Percentiles rank a stretch among this genome's conserved stretches.
Evolutionary conservation across 53 echinoderm and acorn worm species (phyloP).

Genomic region (Paracentrotus lividus): DNA sequence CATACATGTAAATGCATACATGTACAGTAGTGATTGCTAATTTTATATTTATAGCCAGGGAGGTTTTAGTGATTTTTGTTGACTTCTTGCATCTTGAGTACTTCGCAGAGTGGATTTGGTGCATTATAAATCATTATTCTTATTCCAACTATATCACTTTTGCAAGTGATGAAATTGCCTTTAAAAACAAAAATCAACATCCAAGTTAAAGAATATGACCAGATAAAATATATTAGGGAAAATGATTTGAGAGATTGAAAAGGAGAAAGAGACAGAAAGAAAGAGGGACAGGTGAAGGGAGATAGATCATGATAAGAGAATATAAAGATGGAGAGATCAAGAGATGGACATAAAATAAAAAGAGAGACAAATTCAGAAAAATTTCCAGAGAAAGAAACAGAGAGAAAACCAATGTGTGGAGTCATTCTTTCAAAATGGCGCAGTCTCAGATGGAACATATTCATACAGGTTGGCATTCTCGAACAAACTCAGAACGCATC

Average conservation of each 20-base stretch:
- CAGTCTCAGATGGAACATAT: background rate
- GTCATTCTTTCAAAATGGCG: conserved; percentile 23
- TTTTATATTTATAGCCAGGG: background rate
- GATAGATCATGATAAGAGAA: too few species aligned
- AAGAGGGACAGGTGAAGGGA: background rate
- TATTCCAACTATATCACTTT: background rate
- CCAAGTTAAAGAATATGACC: background rate
- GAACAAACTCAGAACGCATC: background rate
- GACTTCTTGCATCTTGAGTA: too few species aligned
- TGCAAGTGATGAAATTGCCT: background rate
- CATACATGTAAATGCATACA: background rate
- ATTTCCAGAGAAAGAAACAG: background rate
- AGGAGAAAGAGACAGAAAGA: background rate
- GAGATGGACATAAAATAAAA: too few species aligned
- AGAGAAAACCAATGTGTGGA: conserved; percentile 32
- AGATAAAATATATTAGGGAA: background rate
- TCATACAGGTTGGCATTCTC: conserved; percentile 18
- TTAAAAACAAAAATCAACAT: background rate
- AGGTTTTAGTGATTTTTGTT: background rate
- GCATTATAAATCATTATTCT: too few species aligned
- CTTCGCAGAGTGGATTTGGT: too few species aligned
- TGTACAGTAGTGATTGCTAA: background rate
- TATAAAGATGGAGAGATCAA: too few species aligned
- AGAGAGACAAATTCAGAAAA: too few species aligned
- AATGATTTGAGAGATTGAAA: background rate